phyloP scores from a whole-genome alignment of 2,113 vertebrate genomes.

The Nothocercus julius region DNA sequence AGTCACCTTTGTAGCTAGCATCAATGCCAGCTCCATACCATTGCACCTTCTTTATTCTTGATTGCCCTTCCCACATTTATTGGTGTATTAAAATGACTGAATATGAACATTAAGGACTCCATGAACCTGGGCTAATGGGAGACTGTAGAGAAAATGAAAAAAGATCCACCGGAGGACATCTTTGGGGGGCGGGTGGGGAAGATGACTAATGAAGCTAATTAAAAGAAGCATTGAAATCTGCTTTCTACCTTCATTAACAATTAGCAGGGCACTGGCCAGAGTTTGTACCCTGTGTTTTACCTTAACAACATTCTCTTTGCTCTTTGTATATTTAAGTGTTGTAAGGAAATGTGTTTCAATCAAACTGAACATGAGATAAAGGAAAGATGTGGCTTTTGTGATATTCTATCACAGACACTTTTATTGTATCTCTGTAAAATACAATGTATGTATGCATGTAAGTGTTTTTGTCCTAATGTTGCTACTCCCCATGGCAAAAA shows the following conservation, averaged over 20 bases:
- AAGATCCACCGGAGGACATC: constrained; percentile 83
- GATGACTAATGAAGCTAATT: constrained; percentile 91
- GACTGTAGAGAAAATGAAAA: constrained; percentile 83
- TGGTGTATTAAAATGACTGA: constrained; percentile 90
- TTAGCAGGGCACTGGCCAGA: constrained; percentile 87
- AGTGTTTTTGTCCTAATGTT: constrained; percentile 96
- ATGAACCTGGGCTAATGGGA: constrained; percentile 88
- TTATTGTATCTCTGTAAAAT: constrained; percentile 99
- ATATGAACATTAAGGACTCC: constrained; percentile 89
- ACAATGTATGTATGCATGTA: constrained; percentile 99
- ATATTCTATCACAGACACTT: constrained; percentile 94
- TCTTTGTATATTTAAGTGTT: constrained; percentile 99
- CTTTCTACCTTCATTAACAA: constrained; percentile 91
- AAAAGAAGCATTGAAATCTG: constrained; percentile 89
- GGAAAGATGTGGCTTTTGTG: constrained; percentile 92
- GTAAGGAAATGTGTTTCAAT: constrained; percentile 94
- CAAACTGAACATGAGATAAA: constrained; percentile 86
- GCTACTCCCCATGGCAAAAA: constrained; percentile 86
- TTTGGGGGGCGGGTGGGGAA: constrained; percentile 76
- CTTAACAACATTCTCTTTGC: constrained; percentile 94
- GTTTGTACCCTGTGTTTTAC: constrained; percentile 89
- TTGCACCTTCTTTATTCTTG: constrained; percentile 87
- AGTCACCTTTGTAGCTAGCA: constrained; percentile 91
- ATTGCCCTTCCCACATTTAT: constrained; percentile 88
- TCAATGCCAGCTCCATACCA: constrained; percentile 85